Evolutionary conservation across 2,113 vertebrate genomes (phyloP), one percentile per base, ranked within the genome.

Genomic region (Brienomyrus brachyistius): DNA sequence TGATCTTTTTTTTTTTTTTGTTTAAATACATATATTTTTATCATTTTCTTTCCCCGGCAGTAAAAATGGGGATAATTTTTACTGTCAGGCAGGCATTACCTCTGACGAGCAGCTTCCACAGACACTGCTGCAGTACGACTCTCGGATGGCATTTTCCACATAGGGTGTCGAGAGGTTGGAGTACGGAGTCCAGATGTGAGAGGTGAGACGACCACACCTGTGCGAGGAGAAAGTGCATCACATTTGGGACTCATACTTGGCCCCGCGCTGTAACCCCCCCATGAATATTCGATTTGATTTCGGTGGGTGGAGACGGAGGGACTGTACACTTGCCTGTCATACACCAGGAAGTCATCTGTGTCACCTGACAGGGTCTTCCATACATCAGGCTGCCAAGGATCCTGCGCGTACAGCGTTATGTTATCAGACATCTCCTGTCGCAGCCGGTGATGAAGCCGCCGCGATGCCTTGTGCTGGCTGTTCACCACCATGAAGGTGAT

Each of bases 271-370:
- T 40, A 17, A 54, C 21, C 21, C 17, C n/a, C 45, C 21, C 7
- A 84, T 23, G 10, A 83, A 35, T 80, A 59, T n/a, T 52, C 56
- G 47, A 59, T 13, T 47, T 74, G 27, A 21, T 27, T 31, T 23
- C 3, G 84, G 47, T 52, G 27, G 50, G 48, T n/a, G 84, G 47
- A 54, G n/a, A 27, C 27, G 0, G 47, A 31, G 59, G 4, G 17
- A 5, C 52, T 15, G 40, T 35, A 43, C n/a, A 50, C 95, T 90
- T 15, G 98, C 98, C 98, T 97, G 95, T 99, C 98, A 89, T 99
- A 99, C 91, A 99, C 95, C 80, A 99, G 91, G 91, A 99, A 97
- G 94, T 99, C 98, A 88, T 99, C 97, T 91, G 98, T 99, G 11
- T 92, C 94, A 92, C 97, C 98, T 10, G 94, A 94, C 93, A 99